These are phyloP conservation scores for Tenualosa thibaudeaui DNA, from an alignment of 2,797 vertebrate genomes.

Conservation along the genomic window DNA sequence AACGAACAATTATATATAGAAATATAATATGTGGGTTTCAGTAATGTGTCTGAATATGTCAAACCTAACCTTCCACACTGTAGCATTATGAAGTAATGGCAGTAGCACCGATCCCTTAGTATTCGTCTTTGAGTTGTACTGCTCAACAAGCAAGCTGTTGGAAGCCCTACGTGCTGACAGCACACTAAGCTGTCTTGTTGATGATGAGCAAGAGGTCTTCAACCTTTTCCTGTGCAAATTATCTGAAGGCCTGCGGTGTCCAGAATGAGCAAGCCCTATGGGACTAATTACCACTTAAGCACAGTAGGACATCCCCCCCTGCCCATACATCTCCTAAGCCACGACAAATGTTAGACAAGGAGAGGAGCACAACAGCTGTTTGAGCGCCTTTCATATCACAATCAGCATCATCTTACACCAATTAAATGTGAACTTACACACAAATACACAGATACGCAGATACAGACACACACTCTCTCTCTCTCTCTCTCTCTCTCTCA, in stretches of 20 bases:
- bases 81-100: background rate
- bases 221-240: constrained; percentile 31
- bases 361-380: constrained; percentile 5
- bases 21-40: background rate
- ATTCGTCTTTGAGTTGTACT: background rate
- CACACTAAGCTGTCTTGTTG: constrained; percentile 11
- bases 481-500: background rate
- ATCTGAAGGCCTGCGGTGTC: constrained; percentile 33
- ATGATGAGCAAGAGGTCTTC: constrained; percentile 16
- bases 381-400: background rate
- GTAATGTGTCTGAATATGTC: background rate
- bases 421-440: constrained; percentile 22
- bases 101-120: background rate
- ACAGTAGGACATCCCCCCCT: background rate
- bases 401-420: constrained; percentile 20
- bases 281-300: constrained; percentile 43
- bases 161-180: background rate
- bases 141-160: background rate
- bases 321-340: background rate
- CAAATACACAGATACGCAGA: background rate
- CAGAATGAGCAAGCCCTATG: constrained; percentile 36
- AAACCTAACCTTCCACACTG: background rate
- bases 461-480: constrained; percentile 11
- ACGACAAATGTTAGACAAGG: constrained; percentile 7
- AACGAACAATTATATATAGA: too few species aligned